Conservation (phyloP, 2,797 vertebrate genomes). For the Limosa lapponica region DNA sequence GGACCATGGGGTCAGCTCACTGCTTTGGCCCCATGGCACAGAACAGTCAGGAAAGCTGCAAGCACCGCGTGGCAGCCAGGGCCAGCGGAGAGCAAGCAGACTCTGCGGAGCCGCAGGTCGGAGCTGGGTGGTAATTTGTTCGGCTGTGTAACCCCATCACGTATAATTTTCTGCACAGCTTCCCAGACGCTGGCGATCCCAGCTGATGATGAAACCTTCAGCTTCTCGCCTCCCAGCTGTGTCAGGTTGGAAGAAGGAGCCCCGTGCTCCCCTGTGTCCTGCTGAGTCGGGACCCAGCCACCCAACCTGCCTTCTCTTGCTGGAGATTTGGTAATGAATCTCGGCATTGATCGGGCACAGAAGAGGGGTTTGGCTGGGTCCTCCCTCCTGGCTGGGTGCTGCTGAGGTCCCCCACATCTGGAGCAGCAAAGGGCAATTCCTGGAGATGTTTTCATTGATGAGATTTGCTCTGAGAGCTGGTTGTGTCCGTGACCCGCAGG, state of each 20-base stretch:
- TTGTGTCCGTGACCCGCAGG: not conserved
- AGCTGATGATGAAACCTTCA: not conserved
- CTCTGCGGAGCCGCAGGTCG: not conserved
- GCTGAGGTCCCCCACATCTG: not conserved
- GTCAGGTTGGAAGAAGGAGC: not conserved
- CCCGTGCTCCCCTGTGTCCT: rapidly evolving
- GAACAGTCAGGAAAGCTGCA: rapidly evolving
- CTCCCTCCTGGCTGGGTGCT: not conserved
- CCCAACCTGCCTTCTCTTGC: not conserved
- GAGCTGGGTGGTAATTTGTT: slow-evolving; percentile 15
- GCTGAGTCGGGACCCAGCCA: rapidly evolving
- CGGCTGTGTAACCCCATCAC: not conserved
- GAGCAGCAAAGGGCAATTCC: not conserved
- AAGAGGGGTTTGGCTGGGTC: not conserved
- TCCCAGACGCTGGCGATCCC: not conserved
- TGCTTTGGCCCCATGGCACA: not conserved
- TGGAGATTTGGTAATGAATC: not conserved
- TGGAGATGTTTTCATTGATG: not conserved
- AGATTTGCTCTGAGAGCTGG: not conserved
- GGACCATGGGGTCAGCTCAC: rapidly evolving
- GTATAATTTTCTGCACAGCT: not conserved
- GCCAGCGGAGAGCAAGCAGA: rapidly evolving
- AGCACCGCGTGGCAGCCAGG: not conserved
- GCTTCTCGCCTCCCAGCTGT: not conserved
- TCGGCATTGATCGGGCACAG: rapidly evolving